A percentile compares a stretch with the other conserved stretches of the same genome.
phyloP scores from a whole-genome alignment of 2,888 invertebrate genomes.

The Chrysopilus asiliformis region DNA sequence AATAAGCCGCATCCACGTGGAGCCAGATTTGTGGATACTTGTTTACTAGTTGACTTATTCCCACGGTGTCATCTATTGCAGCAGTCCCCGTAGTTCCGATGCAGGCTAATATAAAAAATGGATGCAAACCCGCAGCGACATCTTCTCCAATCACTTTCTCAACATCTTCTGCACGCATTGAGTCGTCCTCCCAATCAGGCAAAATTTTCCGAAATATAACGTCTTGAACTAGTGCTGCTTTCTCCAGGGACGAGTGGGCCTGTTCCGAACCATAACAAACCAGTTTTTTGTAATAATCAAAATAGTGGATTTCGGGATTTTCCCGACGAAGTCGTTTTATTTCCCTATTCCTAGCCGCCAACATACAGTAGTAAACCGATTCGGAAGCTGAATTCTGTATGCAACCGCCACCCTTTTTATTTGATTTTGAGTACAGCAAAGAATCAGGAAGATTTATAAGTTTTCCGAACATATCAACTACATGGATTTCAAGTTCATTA shows the following conservation, averaged over 20 bases:
- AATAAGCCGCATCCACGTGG: conserved; percentile 12
- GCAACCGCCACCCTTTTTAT: conserved; percentile 61
- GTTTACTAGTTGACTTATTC: background rate
- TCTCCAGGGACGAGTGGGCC: conserved; percentile 5
- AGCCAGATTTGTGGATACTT: conserved; percentile 10
- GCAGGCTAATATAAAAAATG: conserved; percentile 7
- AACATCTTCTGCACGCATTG: conserved; percentile 2
- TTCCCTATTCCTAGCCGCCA: conserved; percentile 7
- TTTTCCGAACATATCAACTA: conserved; percentile 79
- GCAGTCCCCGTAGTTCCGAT: conserved; percentile 9
- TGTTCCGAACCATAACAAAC: conserved; percentile 6
- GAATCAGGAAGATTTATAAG: conserved; percentile 60
- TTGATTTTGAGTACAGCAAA: conserved; percentile 51
- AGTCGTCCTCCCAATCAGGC: background rate
- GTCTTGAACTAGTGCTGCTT: conserved; percentile 7
- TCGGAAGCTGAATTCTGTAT: conserved; percentile 39
- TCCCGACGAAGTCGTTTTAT: too few relatives aligned
- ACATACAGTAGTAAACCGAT: conserved; percentile 4
- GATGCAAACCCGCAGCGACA: conserved; percentile 5
- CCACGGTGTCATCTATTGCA: conserved; percentile 9
- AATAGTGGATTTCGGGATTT: too few relatives aligned
- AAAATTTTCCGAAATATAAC: background rate
- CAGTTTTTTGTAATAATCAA: too few relatives aligned
- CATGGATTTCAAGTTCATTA: conserved; percentile 72
- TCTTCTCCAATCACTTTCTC: conserved; percentile 8